Percentiles rank a stretch among this genome's conserved stretches.
These are phyloP conservation scores for Argya squamiceps DNA, from an alignment of 2,797 vertebrate species.

Conservation along the genomic window DNA sequence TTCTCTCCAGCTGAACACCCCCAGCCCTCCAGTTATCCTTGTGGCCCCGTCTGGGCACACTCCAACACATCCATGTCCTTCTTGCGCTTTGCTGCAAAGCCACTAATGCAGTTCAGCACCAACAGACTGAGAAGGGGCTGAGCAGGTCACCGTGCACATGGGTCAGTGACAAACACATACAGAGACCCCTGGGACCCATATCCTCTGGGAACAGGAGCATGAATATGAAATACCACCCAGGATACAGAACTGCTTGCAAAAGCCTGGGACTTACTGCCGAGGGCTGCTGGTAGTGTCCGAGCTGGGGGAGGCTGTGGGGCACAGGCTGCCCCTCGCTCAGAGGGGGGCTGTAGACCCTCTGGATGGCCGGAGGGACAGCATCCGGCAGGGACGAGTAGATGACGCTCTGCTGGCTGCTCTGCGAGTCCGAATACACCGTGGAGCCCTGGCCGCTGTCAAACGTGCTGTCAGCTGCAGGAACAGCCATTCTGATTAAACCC, in stretches of 20 bases:
- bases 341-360: conserved; percentile 88
- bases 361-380: conserved; percentile 79
- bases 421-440: conserved; percentile 92
- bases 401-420: conserved; percentile 93
- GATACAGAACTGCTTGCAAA: rapidly evolving
- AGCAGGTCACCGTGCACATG: neutral
- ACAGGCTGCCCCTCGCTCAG: conserved; percentile 73
- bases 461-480: conserved; percentile 87
- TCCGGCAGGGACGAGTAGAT: conserved; percentile 90
- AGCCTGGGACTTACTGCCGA: conserved; percentile 70
- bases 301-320: conserved; percentile 71
- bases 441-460: conserved; percentile 96
- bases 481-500: neutral
- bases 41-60: neutral
- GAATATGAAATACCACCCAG: rapidly evolving
- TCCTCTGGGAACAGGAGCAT: neutral
- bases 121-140: neutral
- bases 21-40: neutral
- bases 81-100: neutral
- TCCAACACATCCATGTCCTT: neutral
- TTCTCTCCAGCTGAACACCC: rapidly evolving
- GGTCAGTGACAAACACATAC: rapidly evolving
- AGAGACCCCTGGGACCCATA: neutral
- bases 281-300: conserved; percentile 78
- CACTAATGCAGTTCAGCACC: neutral